Percentiles rank a stretch among this genome's conserved stretches.
Evolutionary conservation across 2,797 vertebrate genomes (phyloP).

Genomic region (Hippoglossus hippoglossus): DNA sequence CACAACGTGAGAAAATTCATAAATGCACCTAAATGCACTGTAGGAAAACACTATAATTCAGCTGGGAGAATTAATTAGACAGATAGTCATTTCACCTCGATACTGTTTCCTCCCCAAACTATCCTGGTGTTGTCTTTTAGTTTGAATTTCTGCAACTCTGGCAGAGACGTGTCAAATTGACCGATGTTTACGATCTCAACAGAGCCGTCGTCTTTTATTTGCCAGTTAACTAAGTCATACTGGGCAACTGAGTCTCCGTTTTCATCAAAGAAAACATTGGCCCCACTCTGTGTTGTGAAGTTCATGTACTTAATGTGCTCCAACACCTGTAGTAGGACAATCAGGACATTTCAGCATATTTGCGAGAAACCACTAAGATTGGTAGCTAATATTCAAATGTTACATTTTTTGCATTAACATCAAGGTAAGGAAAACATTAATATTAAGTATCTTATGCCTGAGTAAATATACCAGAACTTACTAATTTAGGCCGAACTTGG

Average conservation of each 20-base stretch:
- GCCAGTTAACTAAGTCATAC: slow-evolving; percentile 82
- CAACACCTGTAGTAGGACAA: slow-evolving; percentile 58
- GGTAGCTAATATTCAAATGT: no score
- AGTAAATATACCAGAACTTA: slow-evolving; percentile 34
- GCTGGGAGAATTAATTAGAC: background rate
- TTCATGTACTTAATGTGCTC: slow-evolving; percentile 73
- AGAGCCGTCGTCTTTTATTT: slow-evolving; percentile 68
- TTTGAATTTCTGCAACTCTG: slow-evolving; percentile 54
- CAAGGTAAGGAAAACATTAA: no score
- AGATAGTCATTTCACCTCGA: slow-evolving; percentile 49
- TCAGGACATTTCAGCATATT: background rate
- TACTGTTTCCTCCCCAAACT: slow-evolving; percentile 66
- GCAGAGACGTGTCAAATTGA: slow-evolving; percentile 71
- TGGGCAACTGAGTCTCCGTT: slow-evolving; percentile 70
- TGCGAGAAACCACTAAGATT: no score
- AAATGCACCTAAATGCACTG: background rate
- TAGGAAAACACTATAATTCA: background rate
- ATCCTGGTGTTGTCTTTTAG: slow-evolving; percentile 54
- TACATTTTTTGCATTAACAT: no score
- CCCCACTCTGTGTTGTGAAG: slow-evolving; percentile 69
- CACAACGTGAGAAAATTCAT: background rate
- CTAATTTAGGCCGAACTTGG: slow-evolving; percentile 64
- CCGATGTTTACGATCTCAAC: slow-evolving; percentile 71
- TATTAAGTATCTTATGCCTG: no score
- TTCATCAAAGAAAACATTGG: slow-evolving; percentile 74